These are phyloP conservation scores for Caenorhabditis macrosperma DNA, from an alignment of 2,888 invertebrate species.

Conservation along the genomic window DNA sequence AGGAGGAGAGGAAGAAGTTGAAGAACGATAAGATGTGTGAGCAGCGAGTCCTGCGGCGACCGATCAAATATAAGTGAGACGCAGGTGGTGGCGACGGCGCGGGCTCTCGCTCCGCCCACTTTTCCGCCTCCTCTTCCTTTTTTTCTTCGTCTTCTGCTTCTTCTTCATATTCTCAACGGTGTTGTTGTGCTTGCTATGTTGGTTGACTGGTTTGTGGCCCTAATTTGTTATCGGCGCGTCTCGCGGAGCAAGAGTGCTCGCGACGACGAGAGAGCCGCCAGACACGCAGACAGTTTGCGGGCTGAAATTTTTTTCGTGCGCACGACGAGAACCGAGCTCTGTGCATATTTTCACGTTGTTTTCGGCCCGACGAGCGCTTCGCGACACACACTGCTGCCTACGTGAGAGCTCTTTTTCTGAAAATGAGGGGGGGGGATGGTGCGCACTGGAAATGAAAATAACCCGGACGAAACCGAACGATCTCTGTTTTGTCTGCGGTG, in stretches of 20 bases:
- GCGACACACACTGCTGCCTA: too few species aligned
- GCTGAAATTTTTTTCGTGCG: too few species aligned
- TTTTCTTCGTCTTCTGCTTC: not conserved
- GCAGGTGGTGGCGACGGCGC: conserved; percentile 8
- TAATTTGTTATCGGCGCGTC: not conserved
- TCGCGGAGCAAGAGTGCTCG: not conserved
- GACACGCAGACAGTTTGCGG: not conserved
- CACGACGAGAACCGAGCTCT: not conserved
- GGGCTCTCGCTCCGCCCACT: conserved; percentile 12
- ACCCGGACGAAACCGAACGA: too few species aligned
- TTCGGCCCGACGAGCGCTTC: too few species aligned
- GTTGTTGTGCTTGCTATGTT: too few species aligned
- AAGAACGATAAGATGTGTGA: not conserved
- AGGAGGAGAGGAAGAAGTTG: not conserved
- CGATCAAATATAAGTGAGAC: conserved; percentile 14
- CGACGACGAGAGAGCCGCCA: not conserved
- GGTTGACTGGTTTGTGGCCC: not conserved
- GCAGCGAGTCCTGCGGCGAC: not conserved
- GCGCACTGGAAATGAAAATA: too few species aligned
- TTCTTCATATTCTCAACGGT: not conserved
- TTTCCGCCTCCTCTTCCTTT: not conserved
- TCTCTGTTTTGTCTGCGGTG: too few species aligned
- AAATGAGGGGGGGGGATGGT: too few species aligned
- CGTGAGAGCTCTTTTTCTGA: not conserved
- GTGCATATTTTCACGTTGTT: conserved; percentile 1